Conservation (phyloP, 2,888 invertebrate genomes). For the Trimorus sp. region DNA sequence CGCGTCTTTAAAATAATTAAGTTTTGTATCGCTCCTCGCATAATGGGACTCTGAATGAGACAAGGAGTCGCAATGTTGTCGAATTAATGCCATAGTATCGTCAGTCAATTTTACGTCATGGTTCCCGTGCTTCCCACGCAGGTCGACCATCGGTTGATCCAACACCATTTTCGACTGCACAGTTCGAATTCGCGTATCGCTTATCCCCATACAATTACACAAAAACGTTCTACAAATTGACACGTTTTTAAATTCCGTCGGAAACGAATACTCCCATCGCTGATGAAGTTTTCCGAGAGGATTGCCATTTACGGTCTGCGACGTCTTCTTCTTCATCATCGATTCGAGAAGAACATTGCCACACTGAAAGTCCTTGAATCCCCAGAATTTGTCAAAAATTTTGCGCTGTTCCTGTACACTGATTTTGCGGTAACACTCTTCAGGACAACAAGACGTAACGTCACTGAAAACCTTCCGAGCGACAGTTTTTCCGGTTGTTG, state of each 20-base stretch:
- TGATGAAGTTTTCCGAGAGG: not conserved
- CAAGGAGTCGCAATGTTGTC: conserved; percentile 45
- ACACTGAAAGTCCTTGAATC: not conserved
- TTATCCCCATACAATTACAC: conserved; percentile 19
- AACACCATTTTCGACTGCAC: conserved; percentile 7
- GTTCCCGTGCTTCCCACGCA: conserved; percentile 21
- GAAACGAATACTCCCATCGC: conserved; percentile 30
- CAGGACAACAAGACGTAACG: conserved; percentile 14
- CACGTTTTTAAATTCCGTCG: conserved; percentile 29
- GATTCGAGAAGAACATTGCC: conserved; percentile 12
- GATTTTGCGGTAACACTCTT: conserved; percentile 37
- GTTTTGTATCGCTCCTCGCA: conserved; percentile 15
- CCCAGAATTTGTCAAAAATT: conserved; percentile 27
- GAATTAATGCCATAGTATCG: conserved; percentile 38
- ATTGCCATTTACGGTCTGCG: conserved; percentile 6
- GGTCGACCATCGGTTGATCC: conserved; percentile 6
- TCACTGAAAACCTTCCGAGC: conserved; percentile 24
- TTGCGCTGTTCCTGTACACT: conserved; percentile 6
- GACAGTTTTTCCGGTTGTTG: too few relatives aligned
- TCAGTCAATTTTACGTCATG: conserved; percentile 33
- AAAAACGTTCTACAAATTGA: conserved; percentile 27
- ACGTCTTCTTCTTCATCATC: conserved; percentile 25
- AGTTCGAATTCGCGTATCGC: not conserved
- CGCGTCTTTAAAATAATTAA: conserved; percentile 50
- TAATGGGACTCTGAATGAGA: conserved; percentile 52